Evolutionary conservation across 2,113 vertebrate genomes (phyloP).

Genomic region (Sinocyclocheilus rhinocerous): DNA sequence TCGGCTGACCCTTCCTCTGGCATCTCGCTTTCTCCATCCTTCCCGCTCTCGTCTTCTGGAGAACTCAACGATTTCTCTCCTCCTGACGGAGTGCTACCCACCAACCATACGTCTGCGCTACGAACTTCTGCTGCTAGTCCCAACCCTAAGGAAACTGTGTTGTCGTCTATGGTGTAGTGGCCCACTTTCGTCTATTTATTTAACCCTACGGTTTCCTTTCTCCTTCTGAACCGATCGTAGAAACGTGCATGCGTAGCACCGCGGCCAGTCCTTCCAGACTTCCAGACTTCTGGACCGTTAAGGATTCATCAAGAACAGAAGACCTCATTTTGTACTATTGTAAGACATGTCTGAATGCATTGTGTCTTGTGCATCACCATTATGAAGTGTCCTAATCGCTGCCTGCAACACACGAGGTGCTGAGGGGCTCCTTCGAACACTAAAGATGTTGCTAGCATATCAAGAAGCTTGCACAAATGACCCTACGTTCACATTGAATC

Average conservation of each 20-base stretch:
- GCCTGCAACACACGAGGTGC: constrained; percentile 70
- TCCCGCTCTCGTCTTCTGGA: constrained; percentile 94
- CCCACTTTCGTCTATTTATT: constrained; percentile 6
- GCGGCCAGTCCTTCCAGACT: constrained; percentile 52
- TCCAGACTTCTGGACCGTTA: constrained; percentile 49
- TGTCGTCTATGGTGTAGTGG: constrained; percentile 76
- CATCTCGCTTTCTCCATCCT: constrained; percentile 94
- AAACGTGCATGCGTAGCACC: constrained; percentile 75
- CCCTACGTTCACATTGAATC: constrained; percentile 21
- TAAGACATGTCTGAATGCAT: constrained; percentile 64
- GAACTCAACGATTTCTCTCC: constrained; percentile 96
- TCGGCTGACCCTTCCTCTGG: constrained; percentile 95
- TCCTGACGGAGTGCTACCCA: constrained; percentile 79
- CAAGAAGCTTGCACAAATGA: constrained; percentile 45
- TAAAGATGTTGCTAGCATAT: constrained; percentile 20
- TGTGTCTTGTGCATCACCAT: constrained; percentile 59
- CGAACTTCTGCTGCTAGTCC: constrained; percentile 88
- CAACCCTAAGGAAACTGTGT: constrained; percentile 79
- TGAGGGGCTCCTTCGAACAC: constrained; percentile 29
- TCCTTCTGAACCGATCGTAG: constrained; percentile 69
- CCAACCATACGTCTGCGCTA: constrained; percentile 77
- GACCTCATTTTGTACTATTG: constrained; percentile 62
- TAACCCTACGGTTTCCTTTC: neutral
- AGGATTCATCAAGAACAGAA: constrained; percentile 63
- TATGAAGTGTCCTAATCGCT: constrained; percentile 68